These are phyloP conservation scores for Sorex araneus DNA, from an alignment of 2,113 vertebrate genomes.

Conservation along the genomic window DNA sequence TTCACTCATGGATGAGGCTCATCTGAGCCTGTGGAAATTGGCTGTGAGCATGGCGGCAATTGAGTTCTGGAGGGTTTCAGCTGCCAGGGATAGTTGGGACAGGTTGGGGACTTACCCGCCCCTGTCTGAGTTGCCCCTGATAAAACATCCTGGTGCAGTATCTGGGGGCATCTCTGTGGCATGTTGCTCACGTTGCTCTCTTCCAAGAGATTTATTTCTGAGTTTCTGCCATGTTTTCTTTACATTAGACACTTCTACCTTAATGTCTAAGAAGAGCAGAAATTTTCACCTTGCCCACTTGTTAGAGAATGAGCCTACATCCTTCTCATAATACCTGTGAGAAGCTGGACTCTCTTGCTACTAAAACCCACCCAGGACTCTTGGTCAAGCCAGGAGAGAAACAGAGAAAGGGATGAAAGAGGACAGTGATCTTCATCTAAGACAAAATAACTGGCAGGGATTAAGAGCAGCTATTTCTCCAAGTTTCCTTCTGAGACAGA, in stretches of 20 bases:
- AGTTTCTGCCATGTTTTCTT: too few relatives aligned
- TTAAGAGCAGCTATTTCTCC: neutral
- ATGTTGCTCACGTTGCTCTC: too few relatives aligned
- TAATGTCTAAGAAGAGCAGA: neutral
- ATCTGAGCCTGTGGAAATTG: too few relatives aligned
- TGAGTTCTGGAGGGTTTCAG: too few relatives aligned
- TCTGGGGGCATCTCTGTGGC: too few relatives aligned
- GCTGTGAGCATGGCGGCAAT: too few relatives aligned
- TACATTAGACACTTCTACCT: neutral
- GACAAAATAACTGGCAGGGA: neutral
- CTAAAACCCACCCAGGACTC: slow-evolving; percentile 37
- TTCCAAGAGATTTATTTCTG: too few relatives aligned
- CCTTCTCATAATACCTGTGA: neutral
- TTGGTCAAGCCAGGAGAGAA: slow-evolving; percentile 17
- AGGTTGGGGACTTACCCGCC: too few relatives aligned
- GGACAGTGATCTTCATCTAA: neutral
- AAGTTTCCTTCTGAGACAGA: slow-evolving; percentile 34
- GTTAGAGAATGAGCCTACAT: slow-evolving; percentile 31
- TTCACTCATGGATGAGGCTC: too few relatives aligned
- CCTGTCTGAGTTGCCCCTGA: too few relatives aligned
- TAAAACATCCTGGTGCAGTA: too few relatives aligned
- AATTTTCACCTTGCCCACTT: neutral
- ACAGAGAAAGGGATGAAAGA: neutral
- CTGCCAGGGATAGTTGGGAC: too few relatives aligned
- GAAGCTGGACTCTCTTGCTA: neutral